Evolutionary conservation across 1,140 invertebrate genomes (phyloP).

Genomic region (Musca vetustissima): DNA sequence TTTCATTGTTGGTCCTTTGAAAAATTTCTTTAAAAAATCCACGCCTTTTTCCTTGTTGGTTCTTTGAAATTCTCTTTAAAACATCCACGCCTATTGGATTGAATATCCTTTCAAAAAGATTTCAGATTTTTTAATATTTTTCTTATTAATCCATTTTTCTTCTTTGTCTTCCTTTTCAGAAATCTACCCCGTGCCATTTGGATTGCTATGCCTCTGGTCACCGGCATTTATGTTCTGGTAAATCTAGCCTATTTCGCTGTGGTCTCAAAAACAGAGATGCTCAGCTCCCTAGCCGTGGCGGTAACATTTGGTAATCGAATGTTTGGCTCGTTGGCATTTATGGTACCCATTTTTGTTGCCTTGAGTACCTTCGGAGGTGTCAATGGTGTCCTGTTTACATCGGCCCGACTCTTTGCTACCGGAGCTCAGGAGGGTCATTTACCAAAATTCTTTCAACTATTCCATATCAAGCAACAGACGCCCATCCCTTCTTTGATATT

Average conservation of each 20-base stretch:
- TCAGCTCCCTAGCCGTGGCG: constrained; percentile 78
- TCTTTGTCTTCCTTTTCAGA: constrained; percentile 65
- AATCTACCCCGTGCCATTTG: constrained; percentile 84
- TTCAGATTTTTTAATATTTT: too few relatives aligned
- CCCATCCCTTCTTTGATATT: constrained; percentile 81
- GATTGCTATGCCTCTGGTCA: constrained; percentile 85
- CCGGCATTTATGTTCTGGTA: constrained; percentile 81
- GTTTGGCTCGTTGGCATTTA: constrained; percentile 75
- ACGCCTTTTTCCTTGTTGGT: too few relatives aligned
- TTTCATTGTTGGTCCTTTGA: too few relatives aligned
- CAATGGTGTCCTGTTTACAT: constrained; percentile 90
- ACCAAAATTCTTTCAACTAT: constrained; percentile 75
- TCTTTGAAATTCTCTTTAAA: too few relatives aligned
- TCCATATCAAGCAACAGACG: constrained; percentile 74
- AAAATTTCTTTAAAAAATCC: too few relatives aligned
- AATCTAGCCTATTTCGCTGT: constrained; percentile 91
- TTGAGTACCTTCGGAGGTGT: constrained; percentile 83
- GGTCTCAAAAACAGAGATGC: constrained; percentile 75
- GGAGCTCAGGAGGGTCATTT: constrained; percentile 83
- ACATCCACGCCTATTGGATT: too few relatives aligned
- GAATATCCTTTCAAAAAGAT: too few relatives aligned
- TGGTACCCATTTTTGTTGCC: constrained; percentile 87
- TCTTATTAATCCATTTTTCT: too few relatives aligned
- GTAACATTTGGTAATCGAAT: constrained; percentile 80
- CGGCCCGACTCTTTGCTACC: constrained; percentile 73